Evolutionary conservation across 2,888 invertebrate genomes (phyloP), one percentile per base, ranked within the genome.

Genomic region (Parnassius orleans): DNA sequence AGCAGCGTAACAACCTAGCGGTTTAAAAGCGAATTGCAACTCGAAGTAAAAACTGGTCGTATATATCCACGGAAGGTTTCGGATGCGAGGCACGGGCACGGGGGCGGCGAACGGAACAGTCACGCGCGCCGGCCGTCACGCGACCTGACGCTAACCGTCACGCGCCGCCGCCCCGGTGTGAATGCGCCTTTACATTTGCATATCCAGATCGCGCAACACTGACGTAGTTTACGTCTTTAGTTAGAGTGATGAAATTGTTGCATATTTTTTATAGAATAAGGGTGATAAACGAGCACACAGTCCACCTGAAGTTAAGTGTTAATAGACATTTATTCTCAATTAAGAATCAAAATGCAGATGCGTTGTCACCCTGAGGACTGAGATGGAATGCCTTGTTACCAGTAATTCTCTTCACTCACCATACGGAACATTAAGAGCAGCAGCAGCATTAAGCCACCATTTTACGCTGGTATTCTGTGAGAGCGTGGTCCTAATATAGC

Each of bases 31-130:
- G 85, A 86, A 83, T 83, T 83, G 79, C 75, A 77, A 76, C 77
- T 78, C 77, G 81, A 75, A 77, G 81, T 82, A 84, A 85, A 83
- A 79, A 72, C 66, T 71, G 74, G 70, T 72, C 78, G 75, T 33
- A 81, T 82, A 79, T 77, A 78, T 33, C 19, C 19, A 2, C 62
- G 57, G 68, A 47, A 76, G 72, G 79, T 75, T 81, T 80, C 78
- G 81, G 80, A 86, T 81, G 79, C 83, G 79, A 85, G 86, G 82
- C 84, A 85, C 82, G 81, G 86, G 82, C 85, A 85, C 82, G 81
- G 79, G 78, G 83, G 76, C 82, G 80, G 80, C 81, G 83, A 84
- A 85, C 86, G 88, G 87, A 86, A 84, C 88, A 82, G 90, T 87
- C 83, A 77, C 80, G 72, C 69, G 65, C 62, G 64, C 65, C 64